phyloP scores from a whole-genome alignment of 2,113 vertebrate species.

The Macrotus californicus region DNA sequence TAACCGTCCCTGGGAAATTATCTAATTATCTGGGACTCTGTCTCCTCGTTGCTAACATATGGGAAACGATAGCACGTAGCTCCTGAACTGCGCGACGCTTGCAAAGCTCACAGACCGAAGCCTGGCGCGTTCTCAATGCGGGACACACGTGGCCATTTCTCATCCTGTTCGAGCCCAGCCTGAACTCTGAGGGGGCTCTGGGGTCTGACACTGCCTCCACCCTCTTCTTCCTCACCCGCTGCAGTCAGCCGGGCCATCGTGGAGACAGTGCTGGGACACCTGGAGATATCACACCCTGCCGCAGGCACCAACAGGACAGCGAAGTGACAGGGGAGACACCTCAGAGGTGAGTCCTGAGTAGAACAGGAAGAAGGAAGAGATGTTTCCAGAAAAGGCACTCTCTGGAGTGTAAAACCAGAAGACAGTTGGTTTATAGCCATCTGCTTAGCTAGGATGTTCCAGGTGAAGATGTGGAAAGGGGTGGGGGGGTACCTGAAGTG shows the following conservation, averaged over 20 bases:
- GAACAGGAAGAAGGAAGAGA: not conserved
- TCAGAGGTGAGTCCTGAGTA: not conserved
- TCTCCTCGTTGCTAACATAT: not conserved
- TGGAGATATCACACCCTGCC: not conserved
- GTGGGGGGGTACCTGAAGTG: not conserved
- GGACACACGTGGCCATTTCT: not conserved
- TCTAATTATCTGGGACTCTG: not conserved
- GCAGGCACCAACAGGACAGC: not conserved
- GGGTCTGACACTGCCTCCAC: too few relatives aligned
- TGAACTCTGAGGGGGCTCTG: too few relatives aligned
- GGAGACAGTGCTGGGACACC: not conserved
- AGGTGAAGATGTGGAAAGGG: not conserved
- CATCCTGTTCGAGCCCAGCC: not conserved
- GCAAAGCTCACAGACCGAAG: not conserved
- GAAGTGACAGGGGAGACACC: not conserved
- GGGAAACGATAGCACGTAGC: not conserved
- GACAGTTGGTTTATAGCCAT: not conserved
- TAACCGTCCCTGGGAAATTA: not conserved
- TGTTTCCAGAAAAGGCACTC: not conserved
- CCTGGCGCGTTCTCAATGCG: not conserved
- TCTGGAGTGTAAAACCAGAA: not conserved
- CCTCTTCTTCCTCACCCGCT: not conserved
- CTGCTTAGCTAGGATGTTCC: not conserved
- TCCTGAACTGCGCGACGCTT: fast-evolving
- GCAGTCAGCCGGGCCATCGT: not conserved